Evolutionary conservation across 2,888 invertebrate genomes (phyloP).

Genomic region (Eilema depressum): DNA sequence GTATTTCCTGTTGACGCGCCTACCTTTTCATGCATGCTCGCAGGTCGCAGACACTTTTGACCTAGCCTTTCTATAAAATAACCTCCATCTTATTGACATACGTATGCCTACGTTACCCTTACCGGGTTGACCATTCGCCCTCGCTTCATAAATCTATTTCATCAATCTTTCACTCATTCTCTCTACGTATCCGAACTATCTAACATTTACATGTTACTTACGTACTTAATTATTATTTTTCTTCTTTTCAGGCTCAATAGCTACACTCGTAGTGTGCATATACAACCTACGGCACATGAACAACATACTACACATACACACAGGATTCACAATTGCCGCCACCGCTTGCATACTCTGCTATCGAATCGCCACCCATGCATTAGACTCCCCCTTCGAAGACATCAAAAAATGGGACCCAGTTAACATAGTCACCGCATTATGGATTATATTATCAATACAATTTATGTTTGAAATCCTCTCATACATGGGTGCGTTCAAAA

Average conservation of each 20-base stretch:
- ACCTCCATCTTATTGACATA: too few species aligned
- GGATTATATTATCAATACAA: conserved; percentile 68
- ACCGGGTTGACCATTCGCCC: too few species aligned
- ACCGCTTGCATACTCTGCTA: conserved; percentile 66
- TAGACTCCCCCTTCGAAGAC: conserved; percentile 59
- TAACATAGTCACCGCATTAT: conserved; percentile 73
- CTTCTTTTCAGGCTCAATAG: conserved; percentile 69
- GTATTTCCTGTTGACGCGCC: too few species aligned
- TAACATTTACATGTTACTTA: not conserved
- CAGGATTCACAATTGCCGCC: conserved; percentile 65
- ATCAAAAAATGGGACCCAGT: conserved; percentile 70
- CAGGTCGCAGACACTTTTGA: too few species aligned
- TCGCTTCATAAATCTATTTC: too few species aligned
- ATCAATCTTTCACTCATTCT: not conserved
- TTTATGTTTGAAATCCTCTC: conserved; percentile 74
- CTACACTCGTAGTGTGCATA: conserved; percentile 71
- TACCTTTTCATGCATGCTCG: too few species aligned
- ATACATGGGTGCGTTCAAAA: conserved; percentile 68
- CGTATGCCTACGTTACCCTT: too few species aligned
- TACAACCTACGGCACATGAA: conserved; percentile 73
- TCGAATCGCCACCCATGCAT: conserved; percentile 60
- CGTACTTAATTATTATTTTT: too few species aligned
- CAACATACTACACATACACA: conserved; percentile 70
- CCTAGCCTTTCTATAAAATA: too few species aligned
- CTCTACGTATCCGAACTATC: not conserved